Conservation (phyloP, 2,113 vertebrate species). For the Pitta sordida region DNA sequence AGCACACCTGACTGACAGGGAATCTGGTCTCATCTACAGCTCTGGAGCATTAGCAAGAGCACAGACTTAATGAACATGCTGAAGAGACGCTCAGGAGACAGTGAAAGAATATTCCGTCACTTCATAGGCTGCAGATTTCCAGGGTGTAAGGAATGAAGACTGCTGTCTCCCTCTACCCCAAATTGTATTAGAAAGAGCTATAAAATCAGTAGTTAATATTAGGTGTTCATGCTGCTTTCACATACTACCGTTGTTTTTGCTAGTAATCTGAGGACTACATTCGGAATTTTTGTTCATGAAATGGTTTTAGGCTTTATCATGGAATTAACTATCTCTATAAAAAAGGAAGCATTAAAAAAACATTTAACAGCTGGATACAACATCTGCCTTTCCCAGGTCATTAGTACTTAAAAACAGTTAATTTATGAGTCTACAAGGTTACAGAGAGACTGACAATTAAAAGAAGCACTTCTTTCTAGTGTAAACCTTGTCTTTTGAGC, state of each 20-base stretch:
- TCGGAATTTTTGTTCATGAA: neutral
- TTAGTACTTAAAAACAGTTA: conserved; percentile 40
- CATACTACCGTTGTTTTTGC: neutral
- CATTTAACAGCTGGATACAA: conserved; percentile 58
- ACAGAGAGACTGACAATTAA: neutral
- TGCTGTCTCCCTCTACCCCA: neutral
- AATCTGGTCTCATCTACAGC: neutral
- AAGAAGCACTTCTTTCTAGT: neutral
- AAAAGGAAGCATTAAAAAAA: conserved; percentile 43
- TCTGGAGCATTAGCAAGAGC: neutral
- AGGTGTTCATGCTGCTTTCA: neutral
- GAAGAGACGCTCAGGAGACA: neutral
- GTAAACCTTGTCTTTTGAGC: neutral
- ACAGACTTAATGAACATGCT: accelerated
- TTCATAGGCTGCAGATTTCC: neutral
- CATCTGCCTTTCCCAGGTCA: conserved; percentile 58
- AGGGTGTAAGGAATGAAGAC: neutral
- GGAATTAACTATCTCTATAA: conserved; percentile 16
- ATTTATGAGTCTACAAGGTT: conserved; percentile 31
- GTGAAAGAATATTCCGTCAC: neutral
- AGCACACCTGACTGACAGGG: accelerated
- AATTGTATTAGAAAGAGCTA: neutral
- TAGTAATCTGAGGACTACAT: neutral
- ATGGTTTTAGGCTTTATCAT: neutral
- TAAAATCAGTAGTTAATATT: neutral